Base-by-base conservation (phyloP, 2,113 vertebrate species). In the Protobothrops flavoviridis region DNA sequence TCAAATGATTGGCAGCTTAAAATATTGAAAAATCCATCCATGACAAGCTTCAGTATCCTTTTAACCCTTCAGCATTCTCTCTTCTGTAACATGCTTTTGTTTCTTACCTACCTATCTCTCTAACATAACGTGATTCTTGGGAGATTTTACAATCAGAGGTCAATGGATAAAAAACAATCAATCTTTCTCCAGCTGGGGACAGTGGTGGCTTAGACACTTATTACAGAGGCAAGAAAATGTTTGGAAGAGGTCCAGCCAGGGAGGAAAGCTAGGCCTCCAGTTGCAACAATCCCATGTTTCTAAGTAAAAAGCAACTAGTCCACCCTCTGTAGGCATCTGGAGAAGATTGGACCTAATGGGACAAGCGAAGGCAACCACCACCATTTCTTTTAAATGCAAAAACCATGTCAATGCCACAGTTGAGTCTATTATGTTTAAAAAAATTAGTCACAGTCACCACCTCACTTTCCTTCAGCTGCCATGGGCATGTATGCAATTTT, bases 331-430 rank as follows among this genome's bases (percentile, higher is more conserved):
- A 50, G 2, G 45, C 33, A 93, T 55, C 87, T 96, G 87, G 87
- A 92, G 91, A 91, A 94, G 90, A 56, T 20, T 23, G 29, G 87
- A 3, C 90, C 93, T 85, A 91, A 85, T 5, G 59, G 85, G 93
- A 90, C 90, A 94, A 94, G 91, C 92, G 57, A 13, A 94, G 87
- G 91, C 93, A 94, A 56, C 90, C 87, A 94, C 88, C 88, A 94
- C 69, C 24, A 2, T 59, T 93, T 88, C 26, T 45, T 39, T 24
- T 91, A 93, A 94, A 92, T 94, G 91, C 92, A 96, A 96, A 64
- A 91, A 21, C 91, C 69, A 92, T 45, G 90, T 91, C 90, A 93
- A 52, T 0, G 12, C 89, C 90, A 81, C 45, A 93, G 94, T 85
- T 94, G 50, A 90, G 8, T 87, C 26, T 24, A 81, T 90, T 69